Evolutionary conservation across 2,797 vertebrate species (phyloP).

Genomic region (Hipposideros larvatus): DNA sequence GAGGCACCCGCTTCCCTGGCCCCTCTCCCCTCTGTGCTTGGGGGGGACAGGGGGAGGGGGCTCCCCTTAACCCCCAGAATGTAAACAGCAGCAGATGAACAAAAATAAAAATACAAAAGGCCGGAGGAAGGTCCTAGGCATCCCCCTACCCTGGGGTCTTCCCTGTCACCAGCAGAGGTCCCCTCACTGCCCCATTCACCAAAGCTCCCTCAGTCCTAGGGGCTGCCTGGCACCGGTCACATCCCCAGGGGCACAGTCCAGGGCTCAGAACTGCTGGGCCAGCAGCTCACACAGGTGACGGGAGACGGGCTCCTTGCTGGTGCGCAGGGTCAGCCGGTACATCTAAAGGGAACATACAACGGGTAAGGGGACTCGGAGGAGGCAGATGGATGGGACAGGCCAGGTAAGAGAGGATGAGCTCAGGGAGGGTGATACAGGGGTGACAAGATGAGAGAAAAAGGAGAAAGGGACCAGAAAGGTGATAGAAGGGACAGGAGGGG

Average conservation of each 20-base stretch:
- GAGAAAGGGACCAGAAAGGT: background rate
- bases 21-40: slow-evolving; percentile 83
- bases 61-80: slow-evolving; percentile 75
- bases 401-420: background rate
- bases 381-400: background rate
- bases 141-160: slow-evolving; percentile 72
- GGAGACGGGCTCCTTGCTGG: slow-evolving; percentile 95
- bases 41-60: slow-evolving; percentile 54
- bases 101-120: slow-evolving; percentile 86
- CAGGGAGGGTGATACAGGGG: background rate
- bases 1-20: slow-evolving; percentile 61
- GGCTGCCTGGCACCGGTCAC: slow-evolving; percentile 50
- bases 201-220: slow-evolving; percentile 70
- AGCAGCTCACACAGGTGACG: slow-evolving; percentile 94
- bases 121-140: slow-evolving; percentile 71
- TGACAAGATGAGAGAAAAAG: background rate
- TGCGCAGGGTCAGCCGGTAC: slow-evolving; percentile 96
- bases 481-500: background rate
- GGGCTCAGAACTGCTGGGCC: slow-evolving; percentile 94
- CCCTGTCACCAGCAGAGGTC: slow-evolving; percentile 63
- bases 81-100: slow-evolving; percentile 84
- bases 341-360: slow-evolving; percentile 86
- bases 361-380: background rate
- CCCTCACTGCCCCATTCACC: slow-evolving; percentile 63
- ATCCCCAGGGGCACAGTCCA: slow-evolving; percentile 42